These are phyloP conservation scores for Trypoxylon attenuatum DNA, from an alignment of 2,888 invertebrate genomes.

Conservation along the genomic window DNA sequence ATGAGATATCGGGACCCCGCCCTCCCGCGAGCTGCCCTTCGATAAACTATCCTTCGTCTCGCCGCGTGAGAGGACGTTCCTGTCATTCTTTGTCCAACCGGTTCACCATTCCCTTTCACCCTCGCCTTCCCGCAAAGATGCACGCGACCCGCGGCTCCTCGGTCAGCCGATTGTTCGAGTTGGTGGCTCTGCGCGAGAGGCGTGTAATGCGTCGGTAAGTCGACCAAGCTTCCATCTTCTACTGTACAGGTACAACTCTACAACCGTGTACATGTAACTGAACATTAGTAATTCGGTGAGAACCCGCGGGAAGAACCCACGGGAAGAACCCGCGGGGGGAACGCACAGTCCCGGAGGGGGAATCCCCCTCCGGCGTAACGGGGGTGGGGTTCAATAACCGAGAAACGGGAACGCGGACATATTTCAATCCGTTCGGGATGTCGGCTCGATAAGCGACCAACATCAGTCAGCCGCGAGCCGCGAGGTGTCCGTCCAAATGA, in stretches of 20 bases:
- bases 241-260: constrained; percentile 51
- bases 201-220: too few species aligned
- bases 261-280: constrained; percentile 53
- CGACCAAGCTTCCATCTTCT: too few species aligned
- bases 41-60: constrained; percentile 49
- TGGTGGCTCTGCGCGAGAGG: constrained; percentile 50
- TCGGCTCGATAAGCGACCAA: constrained; percentile 58
- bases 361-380: constrained; percentile 2
- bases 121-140: too few species aligned
- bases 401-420: constrained; percentile 48
- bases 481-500: constrained; percentile 51
- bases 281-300: constrained; percentile 58
- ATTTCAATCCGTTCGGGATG: constrained; percentile 57
- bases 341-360: neutral
- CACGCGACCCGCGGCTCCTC: constrained; percentile 44
- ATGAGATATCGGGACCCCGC: constrained; percentile 55
- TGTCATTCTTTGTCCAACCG: constrained; percentile 42
- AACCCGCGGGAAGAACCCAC: constrained; percentile 18
- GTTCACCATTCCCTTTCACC: too few species aligned
- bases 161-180: constrained; percentile 54
- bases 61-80: constrained; percentile 38
- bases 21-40: constrained; percentile 46
- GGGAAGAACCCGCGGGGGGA: neutral
- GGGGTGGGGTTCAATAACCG: constrained; percentile 51
- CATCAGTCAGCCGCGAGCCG: constrained; percentile 57